Base-by-base conservation (phyloP, 2,888 invertebrate species). In the Halictus quadricinctus region DNA sequence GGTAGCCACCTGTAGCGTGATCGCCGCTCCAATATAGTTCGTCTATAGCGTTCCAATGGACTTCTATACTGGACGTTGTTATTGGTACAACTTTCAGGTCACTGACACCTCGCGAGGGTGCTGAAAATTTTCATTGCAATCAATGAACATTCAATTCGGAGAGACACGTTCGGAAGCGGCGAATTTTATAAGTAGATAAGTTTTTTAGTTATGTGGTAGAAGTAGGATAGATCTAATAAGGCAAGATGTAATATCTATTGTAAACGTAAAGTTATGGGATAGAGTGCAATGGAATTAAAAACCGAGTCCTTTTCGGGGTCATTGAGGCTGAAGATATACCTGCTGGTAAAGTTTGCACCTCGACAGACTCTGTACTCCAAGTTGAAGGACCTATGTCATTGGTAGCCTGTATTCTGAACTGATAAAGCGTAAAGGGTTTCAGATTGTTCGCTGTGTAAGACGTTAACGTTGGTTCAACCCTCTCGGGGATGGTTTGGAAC, bases 341-440 rank as follows among this genome's bases (percentile, higher is more conserved):
- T 84, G 98, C 98, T 46, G 98, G 98, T 87, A 98, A 95, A 0
- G 99, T 99, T 89, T 97, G 96, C 48, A 98, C 98, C 93, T 97
- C 97, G 88, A 97, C 97, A 0, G 98, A 98, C 91, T 98, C 97
- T 25, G 96, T 96, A 93, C 99, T 99, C 95, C 98, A 99, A 1
- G 97, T 96, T 92, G 99, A 99, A 0, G 98, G 98, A 0, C 99
- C 99, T 80, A 99, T 97, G 94, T 99, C 99, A 93, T 99, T 99
- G 18, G 98, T 98, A 0, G 99, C 99, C 94, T 98, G 97, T 89
- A 99, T 98, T 75, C 99, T 96, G 95, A 99, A 99, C 92, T 97
- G 97, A 94, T 99, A 99, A 0, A 96, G 96, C 0, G 98, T 98
- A 93, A 97, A 98, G 0, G 99, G 99, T 91, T 97, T 97, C 72